Evolutionary conservation across 1,140 invertebrate genomes (phyloP).

Genomic region (Hycleus cichorii): DNA sequence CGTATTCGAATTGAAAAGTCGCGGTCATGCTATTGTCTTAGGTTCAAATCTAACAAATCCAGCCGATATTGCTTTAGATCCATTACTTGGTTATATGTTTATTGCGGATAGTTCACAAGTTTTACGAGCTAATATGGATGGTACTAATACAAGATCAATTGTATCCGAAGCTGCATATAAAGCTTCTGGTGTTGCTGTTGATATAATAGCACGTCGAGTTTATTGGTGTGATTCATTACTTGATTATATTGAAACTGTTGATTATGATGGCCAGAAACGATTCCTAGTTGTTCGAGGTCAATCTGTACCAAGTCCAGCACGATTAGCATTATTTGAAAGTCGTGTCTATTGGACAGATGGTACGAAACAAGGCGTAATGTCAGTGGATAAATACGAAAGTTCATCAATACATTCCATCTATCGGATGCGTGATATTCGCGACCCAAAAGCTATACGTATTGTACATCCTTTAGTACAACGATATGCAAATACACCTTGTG

Average conservation of each 20-base stretch:
- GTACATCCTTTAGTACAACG: slow-evolving; percentile 73
- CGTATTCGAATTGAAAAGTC: slow-evolving; percentile 80
- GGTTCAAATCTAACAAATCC: slow-evolving; percentile 88
- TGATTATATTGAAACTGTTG: slow-evolving; percentile 96
- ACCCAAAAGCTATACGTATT: slow-evolving; percentile 78
- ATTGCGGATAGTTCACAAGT: slow-evolving; percentile 88
- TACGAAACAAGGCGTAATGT: slow-evolving; percentile 90
- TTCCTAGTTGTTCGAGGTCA: slow-evolving; percentile 73
- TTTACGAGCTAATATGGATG: slow-evolving; percentile 86
- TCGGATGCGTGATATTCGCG: slow-evolving; percentile 68
- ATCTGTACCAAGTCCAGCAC: slow-evolving; percentile 77
- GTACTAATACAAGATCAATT: slow-evolving; percentile 70
- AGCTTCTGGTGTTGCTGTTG: slow-evolving; percentile 77
- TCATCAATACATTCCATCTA: slow-evolving; percentile 72
- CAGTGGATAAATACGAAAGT: slow-evolving; percentile 80
- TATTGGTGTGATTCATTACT: slow-evolving; percentile 95
- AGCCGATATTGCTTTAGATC: slow-evolving; percentile 85
- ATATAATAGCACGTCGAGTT: slow-evolving; percentile 79
- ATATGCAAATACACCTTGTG: slow-evolving; percentile 78
- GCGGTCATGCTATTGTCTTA: slow-evolving; percentile 80
- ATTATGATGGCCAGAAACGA: slow-evolving; percentile 82
- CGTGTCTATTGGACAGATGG: slow-evolving; percentile 92
- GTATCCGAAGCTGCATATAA: slow-evolving; percentile 86
- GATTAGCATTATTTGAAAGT: slow-evolving; percentile 84
- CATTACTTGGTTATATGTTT: slow-evolving; percentile 85